Evolutionary conservation across 2,797 vertebrate species (phyloP).

Genomic region (Phylloscopus collybita): DNA sequence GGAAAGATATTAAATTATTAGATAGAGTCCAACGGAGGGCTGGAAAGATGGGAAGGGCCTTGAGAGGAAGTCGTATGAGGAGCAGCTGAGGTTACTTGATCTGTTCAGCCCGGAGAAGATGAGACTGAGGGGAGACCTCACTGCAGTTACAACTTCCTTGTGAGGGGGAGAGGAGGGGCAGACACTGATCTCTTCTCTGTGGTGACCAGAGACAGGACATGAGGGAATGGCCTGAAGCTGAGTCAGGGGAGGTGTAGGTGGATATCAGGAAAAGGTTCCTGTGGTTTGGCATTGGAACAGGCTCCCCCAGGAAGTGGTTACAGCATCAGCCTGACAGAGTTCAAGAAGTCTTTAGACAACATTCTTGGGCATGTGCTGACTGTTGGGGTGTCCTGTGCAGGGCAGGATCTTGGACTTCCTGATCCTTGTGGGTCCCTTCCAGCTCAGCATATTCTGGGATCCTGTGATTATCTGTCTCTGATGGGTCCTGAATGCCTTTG

Average conservation of each 20-base stretch:
- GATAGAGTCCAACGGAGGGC: background rate
- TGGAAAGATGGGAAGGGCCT: background rate
- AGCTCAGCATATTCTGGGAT: background rate
- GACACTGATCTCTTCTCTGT: background rate
- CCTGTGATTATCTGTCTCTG: background rate
- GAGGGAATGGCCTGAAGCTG: background rate
- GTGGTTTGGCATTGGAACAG: background rate
- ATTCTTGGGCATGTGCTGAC: no score
- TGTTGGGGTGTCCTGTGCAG: no score
- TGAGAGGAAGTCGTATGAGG: rapidly evolving
- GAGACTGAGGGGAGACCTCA: background rate
- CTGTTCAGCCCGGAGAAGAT: background rate
- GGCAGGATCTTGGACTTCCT: background rate
- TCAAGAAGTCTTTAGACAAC: background rate
- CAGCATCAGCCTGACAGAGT: background rate
- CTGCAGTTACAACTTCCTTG: rapidly evolving
- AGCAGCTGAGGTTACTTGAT: rapidly evolving
- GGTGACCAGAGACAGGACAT: background rate
- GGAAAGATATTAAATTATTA: background rate
- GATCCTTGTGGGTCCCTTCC: background rate
- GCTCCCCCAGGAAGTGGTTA: no score
- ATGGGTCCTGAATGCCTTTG: rapidly evolving
- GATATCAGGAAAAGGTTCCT: background rate
- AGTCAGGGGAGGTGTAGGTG: background rate
- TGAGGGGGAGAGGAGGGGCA: background rate